Percentiles rank a stretch among this genome's conserved stretches.
phyloP scores from a whole-genome alignment of 92 coral and sea anemone species.

The Zoanthus gigantus region DNA sequence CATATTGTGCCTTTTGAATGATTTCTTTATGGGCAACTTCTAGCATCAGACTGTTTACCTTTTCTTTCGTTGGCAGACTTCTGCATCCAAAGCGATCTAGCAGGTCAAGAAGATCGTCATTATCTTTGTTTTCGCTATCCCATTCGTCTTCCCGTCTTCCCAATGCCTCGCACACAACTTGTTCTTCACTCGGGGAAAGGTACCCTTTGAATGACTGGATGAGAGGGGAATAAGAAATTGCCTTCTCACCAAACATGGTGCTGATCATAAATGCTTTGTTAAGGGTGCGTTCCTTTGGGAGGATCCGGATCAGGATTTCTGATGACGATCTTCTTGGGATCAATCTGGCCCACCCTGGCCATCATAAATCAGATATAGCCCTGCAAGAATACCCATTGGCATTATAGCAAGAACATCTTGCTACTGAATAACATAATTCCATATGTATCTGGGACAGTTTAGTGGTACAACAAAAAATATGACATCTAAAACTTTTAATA shows the following conservation, averaged over 20 bases:
- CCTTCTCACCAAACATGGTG: constrained; percentile 26
- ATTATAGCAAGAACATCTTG: no score
- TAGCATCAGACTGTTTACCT: constrained; percentile 10
- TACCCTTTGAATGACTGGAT: constrained; percentile 19
- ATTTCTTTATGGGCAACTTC: constrained; percentile 60
- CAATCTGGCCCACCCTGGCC: no score
- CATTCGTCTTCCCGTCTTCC: background rate
- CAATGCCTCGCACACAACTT: background rate
- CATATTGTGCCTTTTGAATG: constrained; percentile 54
- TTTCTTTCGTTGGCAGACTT: constrained; percentile 21
- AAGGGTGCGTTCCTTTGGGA: no score
- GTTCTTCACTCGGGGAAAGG: constrained; percentile 26
- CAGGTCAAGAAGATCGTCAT: constrained; percentile 32
- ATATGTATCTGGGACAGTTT: no score
- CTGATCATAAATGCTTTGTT: constrained; percentile 26
- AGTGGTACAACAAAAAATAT: no score
- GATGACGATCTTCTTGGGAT: no score
- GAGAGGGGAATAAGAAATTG: constrained; percentile 9
- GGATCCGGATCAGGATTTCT: no score
- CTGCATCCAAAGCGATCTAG: constrained; percentile 36
- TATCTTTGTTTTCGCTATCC: constrained; percentile 7
- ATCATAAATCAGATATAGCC: no score
- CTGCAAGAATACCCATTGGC: no score
- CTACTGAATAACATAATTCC: no score
- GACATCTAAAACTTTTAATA: no score